phyloP scores from a whole-genome alignment of 2,797 vertebrate genomes.

The Luscinia luscinia region DNA sequence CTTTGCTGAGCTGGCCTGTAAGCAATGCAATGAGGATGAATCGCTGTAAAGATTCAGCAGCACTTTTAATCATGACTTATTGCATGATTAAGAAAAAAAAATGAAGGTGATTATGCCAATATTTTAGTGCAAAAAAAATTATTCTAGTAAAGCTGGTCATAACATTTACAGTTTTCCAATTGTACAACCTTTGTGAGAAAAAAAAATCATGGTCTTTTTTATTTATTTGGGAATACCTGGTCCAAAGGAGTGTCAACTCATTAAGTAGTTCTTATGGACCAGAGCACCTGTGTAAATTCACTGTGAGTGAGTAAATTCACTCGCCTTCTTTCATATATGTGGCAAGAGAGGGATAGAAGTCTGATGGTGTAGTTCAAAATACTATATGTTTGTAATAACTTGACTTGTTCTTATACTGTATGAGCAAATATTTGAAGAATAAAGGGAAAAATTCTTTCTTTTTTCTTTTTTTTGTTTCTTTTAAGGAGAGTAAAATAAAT shows the following conservation, averaged over 20 bases:
- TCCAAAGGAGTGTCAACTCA: neutral
- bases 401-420: neutral
- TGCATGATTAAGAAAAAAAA: neutral
- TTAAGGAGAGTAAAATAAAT: neutral
- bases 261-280: neutral
- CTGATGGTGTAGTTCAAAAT: neutral
- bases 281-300: conserved; percentile 7
- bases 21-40: neutral
- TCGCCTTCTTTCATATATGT: neutral
- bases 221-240: neutral
- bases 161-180: neutral
- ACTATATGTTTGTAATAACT: neutral
- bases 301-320: neutral
- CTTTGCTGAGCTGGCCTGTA: neutral
- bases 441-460: neutral
- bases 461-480: neutral
- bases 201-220: neutral
- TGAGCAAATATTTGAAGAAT: conserved; percentile 3
- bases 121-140: neutral
- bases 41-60: neutral
- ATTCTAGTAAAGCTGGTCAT: neutral
- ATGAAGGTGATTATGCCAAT: neutral
- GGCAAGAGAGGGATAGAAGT: neutral
- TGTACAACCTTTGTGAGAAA: neutral
- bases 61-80: neutral